These are phyloP conservation scores for Brachionus manjavacas DNA, from an alignment of 1,140 invertebrate genomes.

Conservation along the genomic window DNA sequence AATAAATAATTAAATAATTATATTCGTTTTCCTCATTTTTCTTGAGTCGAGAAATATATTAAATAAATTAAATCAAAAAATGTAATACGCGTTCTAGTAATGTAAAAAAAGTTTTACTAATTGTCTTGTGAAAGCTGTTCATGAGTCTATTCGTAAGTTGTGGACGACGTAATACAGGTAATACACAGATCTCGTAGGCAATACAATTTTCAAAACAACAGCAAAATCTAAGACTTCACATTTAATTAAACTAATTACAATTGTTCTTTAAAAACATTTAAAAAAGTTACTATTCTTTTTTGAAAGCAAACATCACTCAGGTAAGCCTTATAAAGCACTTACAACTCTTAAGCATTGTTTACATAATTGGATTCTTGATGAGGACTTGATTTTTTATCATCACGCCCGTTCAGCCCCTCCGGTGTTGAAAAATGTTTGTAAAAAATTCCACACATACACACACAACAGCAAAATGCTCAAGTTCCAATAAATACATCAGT, in stretches of 20 bases:
- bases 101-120: no score
- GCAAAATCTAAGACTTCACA: not conserved
- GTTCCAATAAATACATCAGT: not conserved
- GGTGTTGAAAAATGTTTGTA: not conserved
- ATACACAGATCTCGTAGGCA: not conserved
- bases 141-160: not conserved
- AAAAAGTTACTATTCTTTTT: not conserved
- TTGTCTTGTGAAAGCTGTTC: not conserved
- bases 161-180: not conserved
- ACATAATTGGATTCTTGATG: not conserved
- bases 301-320: not conserved
- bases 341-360: not conserved
- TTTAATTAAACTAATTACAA: constrained; percentile 26
- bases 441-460: not conserved
- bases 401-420: not conserved
- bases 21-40: no score
- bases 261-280: not conserved
- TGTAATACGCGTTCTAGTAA: no score
- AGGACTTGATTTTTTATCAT: not conserved
- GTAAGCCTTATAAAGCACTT: not conserved
- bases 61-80: no score
- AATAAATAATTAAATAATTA: no score
- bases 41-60: no score
- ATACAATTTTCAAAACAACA: not conserved
- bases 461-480: not conserved